Evolutionary conservation across 1,140 invertebrate species (phyloP), one percentile per base, ranked within the genome.

Genomic region (Sarcophaga bullata): DNA sequence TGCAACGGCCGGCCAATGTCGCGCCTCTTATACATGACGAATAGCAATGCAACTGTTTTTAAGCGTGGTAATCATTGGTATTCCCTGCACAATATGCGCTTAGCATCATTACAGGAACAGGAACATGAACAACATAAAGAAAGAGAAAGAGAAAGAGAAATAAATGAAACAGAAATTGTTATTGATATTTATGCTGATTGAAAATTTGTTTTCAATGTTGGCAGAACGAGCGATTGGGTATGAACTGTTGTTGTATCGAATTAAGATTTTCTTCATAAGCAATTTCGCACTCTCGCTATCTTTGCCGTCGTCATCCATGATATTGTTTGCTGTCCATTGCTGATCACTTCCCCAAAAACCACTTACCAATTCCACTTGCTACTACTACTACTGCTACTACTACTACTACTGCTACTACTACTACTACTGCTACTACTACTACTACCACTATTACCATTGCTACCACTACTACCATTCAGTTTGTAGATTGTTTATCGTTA

Each of bases 261-360:
- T 68, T 58, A 58, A 58, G 62, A 68, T 68, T 68, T 19, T 19
- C 19, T 68, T 17, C 62, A 17, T 68, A 68, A 68, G 62, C 62
- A 68, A 68, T 68, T 68, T 78, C 49, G 75, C 75, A 78, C 75
- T 78, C 75, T 78, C 75, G 75, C 75, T 78, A 78, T 78, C 75
- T 78, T 78, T 50, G 25, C 75, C 48, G 19, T 68, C 25, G 25
- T 37, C 62, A 68, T 6, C 62, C 62, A 19, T 68, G 62, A 37
- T 37, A 5, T 19, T 68, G 62, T 7, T 68, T 19, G 17, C 8
- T 52, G 50, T 19, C 15, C 58, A 37, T 37, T 62, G 62, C n/a
- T 25, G 62, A 19, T 19, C 17, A 68, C 62, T 68, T 17, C 62
- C 62, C 7, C 62, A 68, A 68, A 68, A 68, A 68, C 62, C n/a